Evolutionary conservation across 2,797 vertebrate species (phyloP).

Genomic region (Mormyrus hasselquistii): DNA sequence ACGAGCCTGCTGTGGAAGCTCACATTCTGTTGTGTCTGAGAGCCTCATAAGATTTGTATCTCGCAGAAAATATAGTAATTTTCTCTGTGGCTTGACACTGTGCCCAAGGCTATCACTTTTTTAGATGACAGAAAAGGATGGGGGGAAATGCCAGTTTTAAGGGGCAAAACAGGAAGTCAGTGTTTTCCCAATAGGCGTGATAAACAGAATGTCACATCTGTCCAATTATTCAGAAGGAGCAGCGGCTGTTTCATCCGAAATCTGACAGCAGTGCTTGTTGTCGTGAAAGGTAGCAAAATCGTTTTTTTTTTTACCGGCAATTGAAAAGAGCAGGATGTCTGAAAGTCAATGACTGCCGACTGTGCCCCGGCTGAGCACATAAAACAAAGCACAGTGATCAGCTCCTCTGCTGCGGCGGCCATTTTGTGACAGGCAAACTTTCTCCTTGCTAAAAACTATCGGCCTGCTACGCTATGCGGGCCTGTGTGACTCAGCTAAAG

Average conservation of each 20-base stretch:
- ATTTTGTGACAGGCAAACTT: background rate
- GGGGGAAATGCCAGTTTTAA: background rate
- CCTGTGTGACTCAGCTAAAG: background rate
- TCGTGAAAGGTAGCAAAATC: background rate
- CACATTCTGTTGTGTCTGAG: background rate
- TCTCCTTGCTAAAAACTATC: background rate
- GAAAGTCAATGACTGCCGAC: background rate
- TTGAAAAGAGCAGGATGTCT: background rate
- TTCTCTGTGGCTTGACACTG: background rate
- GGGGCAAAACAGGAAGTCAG: background rate
- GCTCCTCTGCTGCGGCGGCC: background rate
- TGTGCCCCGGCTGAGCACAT: background rate
- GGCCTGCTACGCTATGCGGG: background rate
- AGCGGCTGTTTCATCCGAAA: background rate
- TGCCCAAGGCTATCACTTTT: constrained; percentile 15
- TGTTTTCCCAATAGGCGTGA: constrained; percentile 7
- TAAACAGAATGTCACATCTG: constrained; percentile 11
- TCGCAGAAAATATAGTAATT: background rate
- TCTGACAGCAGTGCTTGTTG: background rate
- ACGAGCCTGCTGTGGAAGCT: background rate
- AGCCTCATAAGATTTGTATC: background rate
- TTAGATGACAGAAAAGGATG: constrained; percentile 1
- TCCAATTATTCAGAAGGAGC: background rate
- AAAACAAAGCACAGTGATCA: background rate
- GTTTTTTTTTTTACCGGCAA: background rate